These are phyloP conservation scores for Eristalis pertinax DNA, from an alignment of 2,888 invertebrate species.

Conservation along the genomic window DNA sequence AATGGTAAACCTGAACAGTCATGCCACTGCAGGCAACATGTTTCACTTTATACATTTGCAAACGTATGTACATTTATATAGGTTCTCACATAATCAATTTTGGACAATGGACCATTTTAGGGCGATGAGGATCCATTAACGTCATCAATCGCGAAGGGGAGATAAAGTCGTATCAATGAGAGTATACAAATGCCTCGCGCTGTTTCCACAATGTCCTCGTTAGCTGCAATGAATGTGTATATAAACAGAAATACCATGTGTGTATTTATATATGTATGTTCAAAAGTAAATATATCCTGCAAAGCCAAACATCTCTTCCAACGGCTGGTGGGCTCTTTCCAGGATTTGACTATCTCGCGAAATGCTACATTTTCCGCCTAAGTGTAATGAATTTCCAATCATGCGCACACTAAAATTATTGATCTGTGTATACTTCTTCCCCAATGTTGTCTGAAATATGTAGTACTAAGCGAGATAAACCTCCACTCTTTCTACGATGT, in stretches of 20 bases:
- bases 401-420: conserved; percentile 58
- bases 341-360: conserved; percentile 44
- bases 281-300: background rate
- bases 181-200: conserved; percentile 47
- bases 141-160: conserved; percentile 62
- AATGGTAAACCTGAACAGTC: conserved; percentile 23
- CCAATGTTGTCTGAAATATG: conserved; percentile 23
- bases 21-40: conserved; percentile 46
- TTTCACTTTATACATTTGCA: background rate
- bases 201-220: conserved; percentile 57
- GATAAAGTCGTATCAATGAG: background rate
- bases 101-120: conserved; percentile 69
- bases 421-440: conserved; percentile 60
- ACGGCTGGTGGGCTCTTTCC: conserved; percentile 27
- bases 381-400: conserved; percentile 27
- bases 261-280: background rate
- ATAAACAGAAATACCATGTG: conserved; percentile 16
- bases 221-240: conserved; percentile 13
- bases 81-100: conserved; percentile 64
- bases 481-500: background rate
- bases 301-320: conserved; percentile 34
- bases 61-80: conserved; percentile 44
- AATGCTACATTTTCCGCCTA: conserved; percentile 36
- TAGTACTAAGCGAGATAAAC: conserved; percentile 37
- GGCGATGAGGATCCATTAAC: conserved; percentile 65